Evolutionary conservation across 2,113 vertebrate genomes (phyloP).

Genomic region (Gallinago paraguaiae): DNA sequence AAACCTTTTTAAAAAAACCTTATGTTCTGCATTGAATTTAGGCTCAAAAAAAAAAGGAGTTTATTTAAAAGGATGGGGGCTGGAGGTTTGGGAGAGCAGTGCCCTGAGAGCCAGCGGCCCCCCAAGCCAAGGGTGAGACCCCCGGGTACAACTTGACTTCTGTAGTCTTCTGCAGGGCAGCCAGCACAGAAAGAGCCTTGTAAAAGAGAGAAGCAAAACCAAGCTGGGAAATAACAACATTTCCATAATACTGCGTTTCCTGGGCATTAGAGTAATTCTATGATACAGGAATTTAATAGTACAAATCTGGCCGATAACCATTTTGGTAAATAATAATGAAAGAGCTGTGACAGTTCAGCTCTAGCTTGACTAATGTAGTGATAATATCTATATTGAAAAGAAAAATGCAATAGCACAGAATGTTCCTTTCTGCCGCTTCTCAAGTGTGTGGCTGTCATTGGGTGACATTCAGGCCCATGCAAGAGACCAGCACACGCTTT

Average conservation of each 20-base stretch:
- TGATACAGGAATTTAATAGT: neutral
- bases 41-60: neutral
- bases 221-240: neutral
- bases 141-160: neutral
- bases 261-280: neutral
- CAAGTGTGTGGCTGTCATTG: neutral
- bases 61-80: neutral
- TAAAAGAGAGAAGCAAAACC: neutral
- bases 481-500: neutral
- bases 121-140: neutral
- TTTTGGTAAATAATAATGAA: conserved; percentile 36
- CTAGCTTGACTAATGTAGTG: neutral
- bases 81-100: neutral
- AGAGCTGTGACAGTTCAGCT: neutral
- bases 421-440: neutral
- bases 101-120: neutral
- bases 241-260: neutral
- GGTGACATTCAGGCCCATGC: neutral
- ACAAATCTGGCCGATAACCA: neutral
- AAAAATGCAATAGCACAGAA: neutral
- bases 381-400: neutral
- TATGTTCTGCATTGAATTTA: neutral
- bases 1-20: neutral
- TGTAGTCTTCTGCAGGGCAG: neutral
- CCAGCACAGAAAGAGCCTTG: neutral